Evolutionary conservation across 2,113 vertebrate genomes (phyloP).

Genomic region (Campylorhamphus procurvoides): DNA sequence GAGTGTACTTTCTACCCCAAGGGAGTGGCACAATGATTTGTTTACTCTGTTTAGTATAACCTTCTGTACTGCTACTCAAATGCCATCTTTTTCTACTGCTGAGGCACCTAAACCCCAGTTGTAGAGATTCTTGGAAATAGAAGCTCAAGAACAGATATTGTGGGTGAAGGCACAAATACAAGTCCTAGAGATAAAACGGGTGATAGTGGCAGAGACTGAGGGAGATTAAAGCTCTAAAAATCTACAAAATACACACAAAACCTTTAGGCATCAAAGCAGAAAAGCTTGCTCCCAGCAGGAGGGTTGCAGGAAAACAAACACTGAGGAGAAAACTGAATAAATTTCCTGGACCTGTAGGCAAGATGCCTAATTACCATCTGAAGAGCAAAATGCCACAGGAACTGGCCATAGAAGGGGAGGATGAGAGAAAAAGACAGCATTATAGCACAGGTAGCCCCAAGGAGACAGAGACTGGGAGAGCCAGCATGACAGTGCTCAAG

Average conservation of each 20-base stretch:
- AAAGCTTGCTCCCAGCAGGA: not conserved
- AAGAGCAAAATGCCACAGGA: not conserved
- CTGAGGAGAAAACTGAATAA: not conserved
- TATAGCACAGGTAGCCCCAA: not conserved
- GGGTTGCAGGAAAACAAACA: not conserved
- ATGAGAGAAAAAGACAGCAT: not conserved
- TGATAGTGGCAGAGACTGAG: not conserved
- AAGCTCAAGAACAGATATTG: not conserved
- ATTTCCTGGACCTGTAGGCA: not conserved
- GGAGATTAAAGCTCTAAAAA: not conserved
- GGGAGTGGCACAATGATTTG: not conserved
- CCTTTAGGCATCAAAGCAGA: not conserved
- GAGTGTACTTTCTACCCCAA: not conserved
- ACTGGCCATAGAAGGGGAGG: not conserved
- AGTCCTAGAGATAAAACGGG: not conserved
- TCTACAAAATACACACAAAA: too few species aligned
- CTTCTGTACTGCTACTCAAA: not conserved
- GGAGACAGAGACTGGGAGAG: not conserved
- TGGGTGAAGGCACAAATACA: not conserved
- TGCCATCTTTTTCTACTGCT: not conserved
- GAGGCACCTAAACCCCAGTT: not conserved
- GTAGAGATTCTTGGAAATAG: not conserved
- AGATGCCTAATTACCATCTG: not conserved
- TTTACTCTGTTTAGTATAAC: not conserved
- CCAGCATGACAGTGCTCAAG: not conserved